These are phyloP conservation scores for Stichodactyla mertensii DNA, from an alignment of 64 coral and sea anemone species.

Conservation along the genomic window DNA sequence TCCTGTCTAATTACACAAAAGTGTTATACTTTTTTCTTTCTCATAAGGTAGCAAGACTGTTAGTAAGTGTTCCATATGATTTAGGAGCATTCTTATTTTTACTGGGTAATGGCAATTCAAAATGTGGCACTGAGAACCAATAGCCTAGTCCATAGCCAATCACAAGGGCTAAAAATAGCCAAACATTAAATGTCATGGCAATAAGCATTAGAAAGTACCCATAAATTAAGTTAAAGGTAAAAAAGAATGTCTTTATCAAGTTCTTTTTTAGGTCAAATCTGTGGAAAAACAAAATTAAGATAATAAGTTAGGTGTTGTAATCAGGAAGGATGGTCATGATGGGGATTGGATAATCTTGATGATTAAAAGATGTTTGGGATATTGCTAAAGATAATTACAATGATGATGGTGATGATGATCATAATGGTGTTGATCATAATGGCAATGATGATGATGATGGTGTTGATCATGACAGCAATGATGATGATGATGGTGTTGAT, in stretches of 20 bases:
- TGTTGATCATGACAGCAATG: too few species aligned
- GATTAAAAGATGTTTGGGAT: too few species aligned
- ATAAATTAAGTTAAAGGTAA: conserved; percentile 32
- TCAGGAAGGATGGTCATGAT: too few species aligned
- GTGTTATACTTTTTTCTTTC: neutral
- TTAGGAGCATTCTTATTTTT: neutral
- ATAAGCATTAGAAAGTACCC: conserved; percentile 75
- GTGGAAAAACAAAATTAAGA: neutral
- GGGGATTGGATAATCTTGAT: too few species aligned
- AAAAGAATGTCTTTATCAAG: conserved; percentile 32
- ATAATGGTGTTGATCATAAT: too few species aligned
- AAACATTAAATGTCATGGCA: conserved; percentile 80
- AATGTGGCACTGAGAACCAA: conserved; percentile 24
- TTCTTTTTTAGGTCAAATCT: neutral
- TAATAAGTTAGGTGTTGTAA: too few species aligned
- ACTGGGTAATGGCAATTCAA: neutral
- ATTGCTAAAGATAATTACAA: too few species aligned
- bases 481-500: too few species aligned
- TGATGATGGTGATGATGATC: too few species aligned
- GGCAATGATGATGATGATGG: too few species aligned
- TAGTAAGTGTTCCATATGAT: neutral
- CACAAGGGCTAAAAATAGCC: conserved; percentile 71
- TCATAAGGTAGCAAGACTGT: neutral
- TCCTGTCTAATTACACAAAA: neutral
- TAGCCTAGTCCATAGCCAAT: conserved; percentile 58